Conservation (phyloP, 1,140 invertebrate genomes). For the Antheraea mylitta region DNA sequence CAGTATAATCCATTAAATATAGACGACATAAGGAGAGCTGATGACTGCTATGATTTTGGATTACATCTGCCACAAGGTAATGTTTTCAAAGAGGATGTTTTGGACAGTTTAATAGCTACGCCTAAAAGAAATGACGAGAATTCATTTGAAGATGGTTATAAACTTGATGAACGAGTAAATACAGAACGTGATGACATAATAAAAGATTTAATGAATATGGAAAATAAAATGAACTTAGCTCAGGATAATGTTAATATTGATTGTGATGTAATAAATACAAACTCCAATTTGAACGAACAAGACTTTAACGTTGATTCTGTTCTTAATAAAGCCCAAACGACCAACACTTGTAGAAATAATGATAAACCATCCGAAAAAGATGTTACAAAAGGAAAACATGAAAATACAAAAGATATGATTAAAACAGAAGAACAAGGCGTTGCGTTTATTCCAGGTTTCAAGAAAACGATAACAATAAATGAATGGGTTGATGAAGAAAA, state of each 20-base stretch:
- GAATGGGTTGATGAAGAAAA: constrained; percentile 33
- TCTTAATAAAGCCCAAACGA: constrained; percentile 27
- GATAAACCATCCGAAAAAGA: constrained; percentile 14
- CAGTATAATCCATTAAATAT: constrained; percentile 47
- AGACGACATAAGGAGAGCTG: constrained; percentile 52
- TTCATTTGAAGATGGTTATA: constrained; percentile 31
- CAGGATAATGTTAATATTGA: constrained; percentile 20
- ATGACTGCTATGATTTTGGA: constrained; percentile 61
- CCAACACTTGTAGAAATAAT: constrained; percentile 1
- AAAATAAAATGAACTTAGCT: constrained; percentile 48
- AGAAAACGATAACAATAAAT: constrained; percentile 25
- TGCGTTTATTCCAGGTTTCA: constrained; percentile 36
- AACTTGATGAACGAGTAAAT: constrained; percentile 40
- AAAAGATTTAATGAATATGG: constrained; percentile 67
- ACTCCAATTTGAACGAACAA: constrained; percentile 21
- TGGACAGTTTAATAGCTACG: constrained; percentile 62
- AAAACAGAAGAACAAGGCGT: constrained; percentile 20
- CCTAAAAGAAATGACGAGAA: constrained; percentile 46
- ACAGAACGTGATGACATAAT: constrained; percentile 65
- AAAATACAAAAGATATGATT: constrained; percentile 13
- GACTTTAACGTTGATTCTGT: constrained; percentile 30
- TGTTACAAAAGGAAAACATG: constrained; percentile 17
- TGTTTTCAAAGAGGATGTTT: constrained; percentile 59
- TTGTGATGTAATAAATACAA: constrained; percentile 25
- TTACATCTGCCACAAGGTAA: constrained; percentile 50